Evolutionary conservation across 2,797 vertebrate genomes (phyloP).

Genomic region (Chelon labrosus): DNA sequence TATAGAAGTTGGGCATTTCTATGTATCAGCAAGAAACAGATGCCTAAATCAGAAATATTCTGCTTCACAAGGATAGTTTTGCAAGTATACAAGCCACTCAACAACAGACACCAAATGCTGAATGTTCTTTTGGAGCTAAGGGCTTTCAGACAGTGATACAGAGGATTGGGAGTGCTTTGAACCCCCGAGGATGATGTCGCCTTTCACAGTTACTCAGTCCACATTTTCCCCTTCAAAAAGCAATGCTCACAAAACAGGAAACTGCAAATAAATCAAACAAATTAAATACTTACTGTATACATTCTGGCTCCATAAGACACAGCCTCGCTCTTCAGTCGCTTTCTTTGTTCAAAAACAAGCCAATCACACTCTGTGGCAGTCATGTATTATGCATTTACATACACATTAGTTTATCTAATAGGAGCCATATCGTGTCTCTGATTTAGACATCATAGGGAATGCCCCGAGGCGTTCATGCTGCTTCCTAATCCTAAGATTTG

Average conservation of each 20-base stretch:
- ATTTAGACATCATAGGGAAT: slow-evolving; percentile 68
- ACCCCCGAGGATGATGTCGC: slow-evolving; percentile 57
- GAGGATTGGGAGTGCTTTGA: slow-evolving; percentile 62
- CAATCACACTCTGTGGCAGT: slow-evolving; percentile 48
- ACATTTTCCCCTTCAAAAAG: slow-evolving; percentile 56
- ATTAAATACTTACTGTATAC: slow-evolving; percentile 52
- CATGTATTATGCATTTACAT: slow-evolving; percentile 72
- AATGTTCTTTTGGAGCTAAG: slow-evolving; percentile 57
- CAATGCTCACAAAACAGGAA: slow-evolving; percentile 48
- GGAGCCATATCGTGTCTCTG: slow-evolving; percentile 68
- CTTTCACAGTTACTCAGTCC: slow-evolving; percentile 53
- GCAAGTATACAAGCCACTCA: slow-evolving; percentile 62
- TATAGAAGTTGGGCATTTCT: slow-evolving; percentile 61
- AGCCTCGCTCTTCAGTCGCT: slow-evolving; percentile 20
- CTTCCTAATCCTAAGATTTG: slow-evolving; percentile 69
- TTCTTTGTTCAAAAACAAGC: slow-evolving; percentile 55
- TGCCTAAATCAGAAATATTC: slow-evolving; percentile 53
- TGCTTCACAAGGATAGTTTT: slow-evolving; percentile 61
- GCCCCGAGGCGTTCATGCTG: slow-evolving; percentile 39
- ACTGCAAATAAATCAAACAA: slow-evolving; percentile 63
- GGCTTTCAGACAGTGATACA: slow-evolving; percentile 60
- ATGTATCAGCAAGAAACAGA: slow-evolving; percentile 80
- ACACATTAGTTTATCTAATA: slow-evolving; percentile 79
- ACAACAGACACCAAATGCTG: slow-evolving; percentile 57
- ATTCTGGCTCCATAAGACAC: slow-evolving; percentile 39